Percentiles rank a stretch among this genome's conserved stretches.
Conservation (phyloP, 2,113 vertebrate genomes). For the Eclectus roratus region DNA sequence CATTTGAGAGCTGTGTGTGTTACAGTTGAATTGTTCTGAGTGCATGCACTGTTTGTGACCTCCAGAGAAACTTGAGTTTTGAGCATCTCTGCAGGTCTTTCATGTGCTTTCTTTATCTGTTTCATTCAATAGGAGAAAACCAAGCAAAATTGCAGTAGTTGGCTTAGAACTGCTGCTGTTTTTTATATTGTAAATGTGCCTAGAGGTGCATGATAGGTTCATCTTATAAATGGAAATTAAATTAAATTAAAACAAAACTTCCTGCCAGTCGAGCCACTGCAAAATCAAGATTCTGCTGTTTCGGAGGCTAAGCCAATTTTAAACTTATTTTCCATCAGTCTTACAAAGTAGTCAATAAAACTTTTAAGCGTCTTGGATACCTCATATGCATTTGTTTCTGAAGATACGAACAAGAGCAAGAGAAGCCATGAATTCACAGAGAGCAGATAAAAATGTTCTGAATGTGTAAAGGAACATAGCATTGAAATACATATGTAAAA, state of each 20-base stretch:
- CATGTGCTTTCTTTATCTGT: background rate
- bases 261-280: constrained; percentile 36
- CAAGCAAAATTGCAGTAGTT: constrained; percentile 9
- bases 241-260: constrained; percentile 65
- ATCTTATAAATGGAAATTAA: constrained; percentile 68
- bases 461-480: background rate
- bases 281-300: constrained; percentile 47
- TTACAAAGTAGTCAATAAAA: constrained; percentile 25
- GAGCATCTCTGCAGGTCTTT: background rate
- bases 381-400: background rate
- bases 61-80: background rate
- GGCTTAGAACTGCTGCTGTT: background rate
- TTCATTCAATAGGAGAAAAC: background rate
- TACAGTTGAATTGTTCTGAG: background rate
- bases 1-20: background rate
- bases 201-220: constrained; percentile 53
- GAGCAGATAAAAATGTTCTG: background rate
- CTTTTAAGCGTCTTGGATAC: background rate
- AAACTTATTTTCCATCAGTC: constrained; percentile 25
- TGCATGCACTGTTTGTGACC: background rate
- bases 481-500: background rate
- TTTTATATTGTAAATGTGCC: constrained; percentile 49
- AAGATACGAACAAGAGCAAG: background rate
- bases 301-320: constrained; percentile 21
- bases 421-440: background rate